Conservation (phyloP, 2,888 invertebrate species). For the Cataglyphis albicans region DNA sequence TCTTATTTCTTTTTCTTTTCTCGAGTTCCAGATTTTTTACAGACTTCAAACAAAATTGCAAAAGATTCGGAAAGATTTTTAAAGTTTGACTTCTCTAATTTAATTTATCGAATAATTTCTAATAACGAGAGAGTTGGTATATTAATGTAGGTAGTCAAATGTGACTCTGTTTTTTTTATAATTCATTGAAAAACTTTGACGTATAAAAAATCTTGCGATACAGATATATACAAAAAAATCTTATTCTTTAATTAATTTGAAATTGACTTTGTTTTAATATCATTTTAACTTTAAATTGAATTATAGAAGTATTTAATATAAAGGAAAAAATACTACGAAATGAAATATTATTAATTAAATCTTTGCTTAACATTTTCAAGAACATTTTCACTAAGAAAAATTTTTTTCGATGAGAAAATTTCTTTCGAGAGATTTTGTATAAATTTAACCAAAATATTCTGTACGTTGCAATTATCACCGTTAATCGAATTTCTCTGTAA, state of each 20-base stretch:
- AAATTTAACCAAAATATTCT: slow-evolving; percentile 3
- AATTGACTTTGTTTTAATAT: slow-evolving; percentile 5
- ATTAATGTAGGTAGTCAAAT: not conserved
- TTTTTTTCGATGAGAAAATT: not conserved
- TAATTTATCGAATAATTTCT: not conserved
- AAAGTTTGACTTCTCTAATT: not conserved
- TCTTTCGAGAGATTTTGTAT: not conserved
- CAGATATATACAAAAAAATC: not conserved
- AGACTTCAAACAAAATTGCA: slow-evolving; percentile 6
- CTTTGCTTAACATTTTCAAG: not conserved
- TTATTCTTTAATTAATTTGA: not conserved
- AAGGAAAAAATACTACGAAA: not conserved
- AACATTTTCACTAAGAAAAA: too few relatives aligned
- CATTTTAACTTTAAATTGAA: not conserved
- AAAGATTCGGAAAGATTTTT: not conserved
- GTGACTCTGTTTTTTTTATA: not conserved
- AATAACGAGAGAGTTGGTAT: not conserved
- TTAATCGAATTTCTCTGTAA: not conserved
- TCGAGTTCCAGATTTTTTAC: slow-evolving; percentile 22
- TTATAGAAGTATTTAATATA: slow-evolving; percentile 5
- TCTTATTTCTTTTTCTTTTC: not conserved
- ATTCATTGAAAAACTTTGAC: not conserved
- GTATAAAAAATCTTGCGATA: not conserved
- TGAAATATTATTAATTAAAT: not conserved
- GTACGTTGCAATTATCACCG: slow-evolving; percentile 22